Evolutionary conservation across 2,797 vertebrate species (phyloP).

Genomic region (Macropus fuliginosus): DNA sequence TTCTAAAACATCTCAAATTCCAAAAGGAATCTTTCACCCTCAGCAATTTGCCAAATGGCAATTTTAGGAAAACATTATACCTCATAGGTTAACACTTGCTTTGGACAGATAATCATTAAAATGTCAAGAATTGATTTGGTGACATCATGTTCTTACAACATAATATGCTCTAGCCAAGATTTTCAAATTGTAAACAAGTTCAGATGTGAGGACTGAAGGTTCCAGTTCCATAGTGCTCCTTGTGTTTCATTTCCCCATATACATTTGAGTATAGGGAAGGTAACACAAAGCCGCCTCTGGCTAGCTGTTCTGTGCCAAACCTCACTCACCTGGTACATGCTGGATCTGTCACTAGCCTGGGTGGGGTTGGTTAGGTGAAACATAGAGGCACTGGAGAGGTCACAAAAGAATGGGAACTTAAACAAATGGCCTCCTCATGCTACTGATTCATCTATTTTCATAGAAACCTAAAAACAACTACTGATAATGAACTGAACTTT

Average conservation of each 20-base stretch:
- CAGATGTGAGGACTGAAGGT: not conserved
- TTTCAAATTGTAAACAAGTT: not conserved
- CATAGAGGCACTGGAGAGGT: not conserved
- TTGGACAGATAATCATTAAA: slow-evolving; percentile 17
- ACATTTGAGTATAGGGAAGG: not conserved
- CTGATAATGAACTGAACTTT: not conserved
- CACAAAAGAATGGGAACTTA: not conserved
- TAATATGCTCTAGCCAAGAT: slow-evolving; percentile 13
- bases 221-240: not conserved
- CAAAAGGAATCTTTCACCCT: slow-evolving; percentile 7
- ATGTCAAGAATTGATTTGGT: not conserved
- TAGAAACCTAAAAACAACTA: not conserved
- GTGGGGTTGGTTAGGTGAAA: not conserved
- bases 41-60: not conserved
- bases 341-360: not conserved
- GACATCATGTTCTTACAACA: not conserved
- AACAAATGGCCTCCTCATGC: slow-evolving; percentile 31
- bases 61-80: slow-evolving; percentile 40
- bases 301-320: not conserved
- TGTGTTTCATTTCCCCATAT: not conserved
- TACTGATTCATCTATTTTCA: slow-evolving; percentile 1
- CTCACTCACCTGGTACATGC: not conserved
- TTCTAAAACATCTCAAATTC: not conserved
- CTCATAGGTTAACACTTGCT: not conserved
- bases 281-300: not conserved